phyloP scores from a whole-genome alignment of 2,888 invertebrate genomes.

The Strigamia crassipes region DNA sequence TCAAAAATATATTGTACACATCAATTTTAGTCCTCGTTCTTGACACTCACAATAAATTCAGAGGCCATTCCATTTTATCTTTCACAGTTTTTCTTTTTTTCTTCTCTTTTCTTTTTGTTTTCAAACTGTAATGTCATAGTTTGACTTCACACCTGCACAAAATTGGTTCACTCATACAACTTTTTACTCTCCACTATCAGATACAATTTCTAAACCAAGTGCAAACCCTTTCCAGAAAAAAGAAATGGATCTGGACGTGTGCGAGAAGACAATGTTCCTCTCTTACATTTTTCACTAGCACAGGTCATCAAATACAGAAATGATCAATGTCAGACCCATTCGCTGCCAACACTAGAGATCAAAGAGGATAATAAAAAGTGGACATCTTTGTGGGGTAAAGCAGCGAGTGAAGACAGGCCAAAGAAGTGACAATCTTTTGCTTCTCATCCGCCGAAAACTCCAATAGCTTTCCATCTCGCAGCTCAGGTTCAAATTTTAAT shows the following conservation, averaged over 20 bases:
- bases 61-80: background rate
- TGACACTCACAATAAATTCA: constrained; percentile 15
- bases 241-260: constrained; percentile 1
- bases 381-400: background rate
- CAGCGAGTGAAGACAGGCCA: background rate
- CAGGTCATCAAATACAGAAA: constrained; percentile 21
- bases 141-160: constrained; percentile 14
- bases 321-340: constrained; percentile 11
- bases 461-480: background rate
- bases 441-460: background rate
- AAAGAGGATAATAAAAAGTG: constrained; percentile 21
- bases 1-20: constrained; percentile 14
- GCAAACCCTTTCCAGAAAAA: background rate
- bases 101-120: background rate
- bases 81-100: background rate
- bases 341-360: constrained; percentile 10
- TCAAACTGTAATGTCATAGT: background rate
- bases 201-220: constrained; percentile 16
- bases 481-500: background rate
- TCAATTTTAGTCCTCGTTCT: constrained; percentile 5
- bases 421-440: background rate
- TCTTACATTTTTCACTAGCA: constrained; percentile 16
- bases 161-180: constrained; percentile 1
- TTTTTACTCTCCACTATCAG: background rate
- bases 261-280: background rate